Conservation (phyloP, 2,888 invertebrate genomes). For the Pammene fasciana region DNA sequence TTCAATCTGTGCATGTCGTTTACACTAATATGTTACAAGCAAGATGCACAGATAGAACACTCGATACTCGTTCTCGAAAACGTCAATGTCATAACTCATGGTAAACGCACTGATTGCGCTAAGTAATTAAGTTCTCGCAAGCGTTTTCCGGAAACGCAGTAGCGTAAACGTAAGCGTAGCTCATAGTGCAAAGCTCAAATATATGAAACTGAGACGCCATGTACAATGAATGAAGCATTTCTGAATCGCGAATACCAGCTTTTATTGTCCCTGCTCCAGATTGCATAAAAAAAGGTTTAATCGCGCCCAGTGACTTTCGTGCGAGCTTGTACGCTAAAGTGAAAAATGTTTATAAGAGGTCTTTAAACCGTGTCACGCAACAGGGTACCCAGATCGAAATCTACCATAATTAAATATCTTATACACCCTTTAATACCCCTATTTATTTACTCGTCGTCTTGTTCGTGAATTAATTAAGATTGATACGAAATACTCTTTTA, state of each 20-base stretch:
- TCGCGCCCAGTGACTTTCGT: conserved; percentile 44
- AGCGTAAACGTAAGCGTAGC: no score
- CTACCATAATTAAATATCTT: conserved; percentile 79
- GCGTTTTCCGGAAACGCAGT: no score
- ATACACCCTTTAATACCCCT: conserved; percentile 75
- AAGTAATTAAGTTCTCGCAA: no score
- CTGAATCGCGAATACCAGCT: neutral
- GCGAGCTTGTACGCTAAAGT: conserved; percentile 51
- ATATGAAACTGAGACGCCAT: no score
- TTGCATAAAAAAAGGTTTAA: conserved; percentile 6
- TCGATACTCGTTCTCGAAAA: no score
- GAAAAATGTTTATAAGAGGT: conserved; percentile 59
- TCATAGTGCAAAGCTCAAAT: no score
- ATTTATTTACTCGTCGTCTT: conserved; percentile 72
- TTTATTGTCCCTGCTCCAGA: neutral
- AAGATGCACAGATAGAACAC: no score
- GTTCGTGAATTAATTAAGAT: conserved; percentile 77
- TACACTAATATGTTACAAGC: no score
- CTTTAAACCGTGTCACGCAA: conserved; percentile 73
- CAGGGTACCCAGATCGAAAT: conserved; percentile 71
- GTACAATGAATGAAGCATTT: no score
- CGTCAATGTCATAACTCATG: no score
- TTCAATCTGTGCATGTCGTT: no score
- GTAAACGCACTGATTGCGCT: no score
- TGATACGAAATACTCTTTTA: conserved; percentile 69